phyloP scores from a whole-genome alignment of 92 coral and sea anemone species.

The Zoanthus gigantus region DNA sequence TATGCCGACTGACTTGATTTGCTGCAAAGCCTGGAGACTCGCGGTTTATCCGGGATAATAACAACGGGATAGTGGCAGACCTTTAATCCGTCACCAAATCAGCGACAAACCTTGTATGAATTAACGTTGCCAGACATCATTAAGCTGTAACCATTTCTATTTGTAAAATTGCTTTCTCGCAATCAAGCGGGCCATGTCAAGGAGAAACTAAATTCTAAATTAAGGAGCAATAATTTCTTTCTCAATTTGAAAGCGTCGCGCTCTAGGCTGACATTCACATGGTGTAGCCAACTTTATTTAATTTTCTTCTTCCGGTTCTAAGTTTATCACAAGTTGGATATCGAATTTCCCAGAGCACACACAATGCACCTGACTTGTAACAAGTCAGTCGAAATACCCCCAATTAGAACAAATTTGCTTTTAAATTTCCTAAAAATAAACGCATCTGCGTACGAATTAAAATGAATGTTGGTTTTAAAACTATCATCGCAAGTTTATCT shows the following conservation, averaged over 20 bases:
- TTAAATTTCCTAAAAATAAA: not conserved
- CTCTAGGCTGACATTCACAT: not conserved
- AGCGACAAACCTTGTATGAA: too few relatives aligned
- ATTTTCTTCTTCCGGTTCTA: not conserved
- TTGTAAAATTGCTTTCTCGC: too few relatives aligned
- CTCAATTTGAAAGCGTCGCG: not conserved
- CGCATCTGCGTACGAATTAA: not conserved
- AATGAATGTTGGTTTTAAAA: conserved; percentile 22
- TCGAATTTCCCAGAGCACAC: not conserved
- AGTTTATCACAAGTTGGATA: not conserved
- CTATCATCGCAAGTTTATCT: not conserved
- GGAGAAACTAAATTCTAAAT: too few relatives aligned
- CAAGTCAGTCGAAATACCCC: not conserved
- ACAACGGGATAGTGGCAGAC: too few relatives aligned
- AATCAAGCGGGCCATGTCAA: too few relatives aligned
- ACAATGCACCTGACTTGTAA: not conserved
- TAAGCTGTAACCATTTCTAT: too few relatives aligned
- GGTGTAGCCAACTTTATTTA: not conserved
- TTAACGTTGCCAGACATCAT: too few relatives aligned
- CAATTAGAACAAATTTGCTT: not conserved
- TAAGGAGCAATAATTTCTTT: too few relatives aligned
- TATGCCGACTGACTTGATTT: too few relatives aligned
- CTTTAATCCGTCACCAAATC: too few relatives aligned
- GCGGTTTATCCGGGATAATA: too few relatives aligned
- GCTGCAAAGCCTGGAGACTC: too few relatives aligned